phyloP scores from a whole-genome alignment of 1,140 invertebrate species.

The Pygmarrhopalites habei region DNA sequence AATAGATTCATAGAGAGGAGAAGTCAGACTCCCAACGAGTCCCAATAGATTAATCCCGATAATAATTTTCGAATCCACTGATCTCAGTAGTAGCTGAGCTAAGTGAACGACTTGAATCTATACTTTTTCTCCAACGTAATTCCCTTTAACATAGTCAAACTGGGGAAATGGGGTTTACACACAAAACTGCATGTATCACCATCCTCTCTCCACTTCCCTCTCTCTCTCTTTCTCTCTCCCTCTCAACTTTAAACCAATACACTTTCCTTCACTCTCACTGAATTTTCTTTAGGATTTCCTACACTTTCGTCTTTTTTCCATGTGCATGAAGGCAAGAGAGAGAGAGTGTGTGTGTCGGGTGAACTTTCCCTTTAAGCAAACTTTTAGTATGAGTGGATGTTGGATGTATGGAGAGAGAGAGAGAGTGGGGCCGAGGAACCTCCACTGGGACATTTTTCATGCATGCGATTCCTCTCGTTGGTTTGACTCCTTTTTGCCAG shows the following conservation, averaged over 20 bases:
- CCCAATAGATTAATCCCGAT: constrained; percentile 40
- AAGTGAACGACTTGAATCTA: constrained; percentile 14
- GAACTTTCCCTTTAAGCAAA: neutral
- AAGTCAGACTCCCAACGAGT: constrained; percentile 38
- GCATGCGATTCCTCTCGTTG: constrained; percentile 40
- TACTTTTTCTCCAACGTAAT: constrained; percentile 6
- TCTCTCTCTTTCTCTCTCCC: neutral
- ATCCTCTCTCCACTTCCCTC: no score
- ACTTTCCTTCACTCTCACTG: no score
- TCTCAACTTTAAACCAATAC: neutral
- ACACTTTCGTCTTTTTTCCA: neutral
- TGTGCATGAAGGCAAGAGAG: neutral
- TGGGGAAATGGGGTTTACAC: neutral
- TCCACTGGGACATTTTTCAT: constrained; percentile 40
- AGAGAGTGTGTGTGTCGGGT: neutral
- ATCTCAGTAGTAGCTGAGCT: neutral
- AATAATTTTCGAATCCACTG: constrained; percentile 27
- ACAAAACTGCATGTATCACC: neutral
- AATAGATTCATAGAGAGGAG: constrained; percentile 12
- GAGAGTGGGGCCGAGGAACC: constrained; percentile 7
- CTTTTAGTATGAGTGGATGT: neutral
- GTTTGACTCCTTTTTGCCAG: constrained; percentile 18
- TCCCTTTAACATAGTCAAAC: constrained; percentile 7
- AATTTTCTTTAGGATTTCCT: no score
- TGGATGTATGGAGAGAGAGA: neutral